Evolutionary conservation across 2,888 invertebrate species (phyloP).

Genomic region (Cheilosia variabilis): DNA sequence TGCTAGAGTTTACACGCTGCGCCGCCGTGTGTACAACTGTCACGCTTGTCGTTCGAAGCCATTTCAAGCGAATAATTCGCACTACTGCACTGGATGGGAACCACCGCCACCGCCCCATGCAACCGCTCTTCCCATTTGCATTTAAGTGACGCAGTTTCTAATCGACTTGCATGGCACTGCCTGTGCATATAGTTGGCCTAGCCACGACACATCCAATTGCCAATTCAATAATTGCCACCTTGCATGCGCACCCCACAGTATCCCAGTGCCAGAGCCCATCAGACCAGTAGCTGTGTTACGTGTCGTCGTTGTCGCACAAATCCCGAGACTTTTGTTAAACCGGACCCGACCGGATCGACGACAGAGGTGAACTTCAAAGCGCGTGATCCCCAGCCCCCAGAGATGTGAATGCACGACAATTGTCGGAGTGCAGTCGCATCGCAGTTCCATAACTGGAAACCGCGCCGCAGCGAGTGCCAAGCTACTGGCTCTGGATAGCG

Average conservation of each 20-base stretch:
- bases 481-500: conserved; percentile 78
- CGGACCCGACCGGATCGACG: conserved; percentile 52
- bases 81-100: conserved; percentile 58
- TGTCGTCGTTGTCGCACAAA: conserved; percentile 37
- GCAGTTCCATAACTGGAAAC: conserved; percentile 6
- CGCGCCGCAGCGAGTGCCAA: conserved; percentile 63
- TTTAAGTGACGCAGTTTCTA: conserved; percentile 74
- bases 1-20: conserved; percentile 1
- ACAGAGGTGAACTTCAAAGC: conserved; percentile 56
- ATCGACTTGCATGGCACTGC: conserved; percentile 57
- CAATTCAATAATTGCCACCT: conserved; percentile 72
- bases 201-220: conserved; percentile 64
- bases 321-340: conserved; percentile 47
- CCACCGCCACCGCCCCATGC: conserved; percentile 11
- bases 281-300: conserved; percentile 15
- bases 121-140: conserved; percentile 57
- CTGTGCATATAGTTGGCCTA: conserved; percentile 23
- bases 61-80: conserved; percentile 68
- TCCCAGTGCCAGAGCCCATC: too few relatives aligned
- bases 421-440: conserved; percentile 54
- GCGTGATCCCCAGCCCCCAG: conserved; percentile 55
- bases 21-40: conserved; percentile 29
- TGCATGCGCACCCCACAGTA: conserved; percentile 42
- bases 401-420: conserved; percentile 27
- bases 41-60: conserved; percentile 69